phyloP scores from a whole-genome alignment of 2,888 invertebrate genomes.

The Hirudinaria manillensis region DNA sequence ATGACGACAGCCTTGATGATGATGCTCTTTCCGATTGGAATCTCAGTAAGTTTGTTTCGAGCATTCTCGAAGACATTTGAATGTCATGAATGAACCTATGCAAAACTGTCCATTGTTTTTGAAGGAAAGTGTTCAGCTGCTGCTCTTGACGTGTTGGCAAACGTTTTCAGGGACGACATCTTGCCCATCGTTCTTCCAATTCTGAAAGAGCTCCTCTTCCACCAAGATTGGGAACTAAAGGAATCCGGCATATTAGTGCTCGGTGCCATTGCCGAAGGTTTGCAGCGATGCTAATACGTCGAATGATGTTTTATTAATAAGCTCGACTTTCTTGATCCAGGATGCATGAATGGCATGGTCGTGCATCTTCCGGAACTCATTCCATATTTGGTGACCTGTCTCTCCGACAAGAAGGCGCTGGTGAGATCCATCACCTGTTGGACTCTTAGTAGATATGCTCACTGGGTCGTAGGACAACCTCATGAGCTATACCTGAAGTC shows the following conservation, averaged over 20 bases:
- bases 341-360: constrained; percentile 93
- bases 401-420: constrained; percentile 88
- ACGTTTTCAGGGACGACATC: constrained; percentile 90
- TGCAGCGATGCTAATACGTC: not conserved
- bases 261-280: constrained; percentile 74
- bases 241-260: constrained; percentile 86
- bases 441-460: constrained; percentile 93
- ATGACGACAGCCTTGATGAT: constrained; percentile 72
- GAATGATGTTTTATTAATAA: not conserved
- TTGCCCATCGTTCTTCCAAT: constrained; percentile 89
- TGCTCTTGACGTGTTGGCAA: constrained; percentile 90
- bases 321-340: constrained; percentile 45
- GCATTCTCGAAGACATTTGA: too few relatives aligned
- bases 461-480: constrained; percentile 94
- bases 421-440: constrained; percentile 98
- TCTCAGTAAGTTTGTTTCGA: constrained; percentile 60
- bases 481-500: constrained; percentile 89
- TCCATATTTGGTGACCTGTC: constrained; percentile 85
- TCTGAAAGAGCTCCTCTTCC: constrained; percentile 89
- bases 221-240: constrained; percentile 92
- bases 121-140: constrained; percentile 93
- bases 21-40: constrained; percentile 94
- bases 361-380: constrained; percentile 91
- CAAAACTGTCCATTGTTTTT: not conserved
- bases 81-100: not conserved